phyloP scores from a whole-genome alignment of 1,140 invertebrate species.

The Melanaphis sacchari region DNA sequence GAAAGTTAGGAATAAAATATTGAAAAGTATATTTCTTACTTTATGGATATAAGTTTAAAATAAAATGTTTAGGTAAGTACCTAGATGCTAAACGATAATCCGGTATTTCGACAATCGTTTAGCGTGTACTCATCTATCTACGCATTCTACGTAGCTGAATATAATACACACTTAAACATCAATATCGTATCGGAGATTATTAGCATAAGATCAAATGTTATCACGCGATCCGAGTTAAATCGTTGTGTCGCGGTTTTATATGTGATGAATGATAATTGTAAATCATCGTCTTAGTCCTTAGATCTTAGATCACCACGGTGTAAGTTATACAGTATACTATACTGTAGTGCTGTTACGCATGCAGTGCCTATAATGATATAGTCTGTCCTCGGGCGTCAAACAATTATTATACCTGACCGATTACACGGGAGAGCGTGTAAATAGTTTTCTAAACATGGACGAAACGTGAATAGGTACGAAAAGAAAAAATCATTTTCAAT shows the following conservation, averaged over 20 bases:
- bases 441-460: not conserved
- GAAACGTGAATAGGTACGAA: not conserved
- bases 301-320: not conserved
- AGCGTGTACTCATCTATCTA: not conserved
- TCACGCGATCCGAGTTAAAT: constrained; percentile 11
- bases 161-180: not conserved
- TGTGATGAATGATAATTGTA: not conserved
- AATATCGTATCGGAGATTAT: not conserved
- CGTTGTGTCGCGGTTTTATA: not conserved
- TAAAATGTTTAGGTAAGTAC: not conserved
- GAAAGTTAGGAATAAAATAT: not conserved
- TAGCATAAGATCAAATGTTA: constrained; percentile 44
- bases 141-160: not conserved
- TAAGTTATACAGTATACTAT: not conserved
- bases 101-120: not conserved
- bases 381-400: constrained; percentile 20
- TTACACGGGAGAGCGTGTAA: not conserved
- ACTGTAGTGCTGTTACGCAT: not conserved
- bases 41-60: not conserved
- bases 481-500: not conserved
- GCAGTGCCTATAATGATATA: not conserved
- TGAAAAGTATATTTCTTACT: not conserved
- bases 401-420: not conserved
- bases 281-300: constrained; percentile 36
- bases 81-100: not conserved